Base-by-base conservation (phyloP, 2,888 invertebrate species). In the Drosophila quinaria region DNA sequence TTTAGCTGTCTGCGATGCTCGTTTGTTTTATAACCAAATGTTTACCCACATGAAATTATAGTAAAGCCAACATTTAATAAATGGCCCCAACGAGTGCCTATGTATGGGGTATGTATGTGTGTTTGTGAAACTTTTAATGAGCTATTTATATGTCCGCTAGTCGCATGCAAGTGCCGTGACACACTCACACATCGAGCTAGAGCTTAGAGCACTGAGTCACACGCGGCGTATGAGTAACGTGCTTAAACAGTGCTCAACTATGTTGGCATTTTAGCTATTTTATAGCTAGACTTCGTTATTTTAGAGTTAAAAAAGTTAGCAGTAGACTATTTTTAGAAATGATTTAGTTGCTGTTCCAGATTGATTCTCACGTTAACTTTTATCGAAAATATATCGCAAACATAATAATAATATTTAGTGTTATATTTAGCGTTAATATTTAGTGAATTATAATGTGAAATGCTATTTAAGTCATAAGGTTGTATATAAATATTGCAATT, bases 11-110 rank as follows among this genome's bases (percentile, higher is more conserved):
- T 68, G 68, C 62, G 76, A 25, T 62, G 76, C 75, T 70, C 80
- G 84, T 63, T 83, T 81, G 78, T 84, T 78, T 71, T 69, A 70
- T 64, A 61, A 71, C 66, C 78, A 84, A 85, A 89, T 84, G 86
- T 84, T 84, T 84, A 78, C 90, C 63, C 71, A 86, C 87, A 86
- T 80, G 83, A 80, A 86, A 82, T 86, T 88, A 76, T 79, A 80
- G 82, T 67, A 70, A 71, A 70, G 62, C 77, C 51, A 79, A 72
- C 90, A 76, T 90, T 84, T 86, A 84, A 90, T 90, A 90, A 90
- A 90, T 90, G 87, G 77, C 68, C 68, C 46, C 75, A 65, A 35
- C 22, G 42, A 22, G 44, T 55, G 31, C 17, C n/a, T 46, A 47
- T 49, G 49, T 39, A 15, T 49, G 25, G 44, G 25, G 44, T 50